These are phyloP conservation scores for Pyrgus malvae DNA, from an alignment of 2,888 invertebrate genomes.

Conservation along the genomic window DNA sequence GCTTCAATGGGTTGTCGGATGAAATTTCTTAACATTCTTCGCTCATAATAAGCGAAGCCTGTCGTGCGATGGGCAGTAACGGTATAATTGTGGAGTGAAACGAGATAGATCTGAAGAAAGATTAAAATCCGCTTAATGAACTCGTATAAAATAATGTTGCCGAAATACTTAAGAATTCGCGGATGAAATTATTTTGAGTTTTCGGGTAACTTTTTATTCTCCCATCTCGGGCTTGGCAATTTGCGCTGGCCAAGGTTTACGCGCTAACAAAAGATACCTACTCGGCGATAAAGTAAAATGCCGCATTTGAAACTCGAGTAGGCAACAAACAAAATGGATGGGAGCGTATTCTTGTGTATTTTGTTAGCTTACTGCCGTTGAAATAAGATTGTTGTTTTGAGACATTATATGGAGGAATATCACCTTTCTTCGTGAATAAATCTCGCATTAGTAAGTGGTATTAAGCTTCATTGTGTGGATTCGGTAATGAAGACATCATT, in stretches of 20 bases:
- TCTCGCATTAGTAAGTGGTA: constrained; percentile 18
- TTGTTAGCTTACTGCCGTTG: constrained; percentile 18
- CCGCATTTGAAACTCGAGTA: constrained; percentile 27
- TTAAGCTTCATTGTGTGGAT: constrained; percentile 50
- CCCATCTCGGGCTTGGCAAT: constrained; percentile 24
- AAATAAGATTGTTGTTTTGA: constrained; percentile 21
- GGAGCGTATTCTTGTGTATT: constrained; percentile 21
- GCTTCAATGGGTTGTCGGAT: constrained; percentile 79
- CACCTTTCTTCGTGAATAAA: constrained; percentile 20
- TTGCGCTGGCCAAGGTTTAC: constrained; percentile 23
- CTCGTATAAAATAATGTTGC: constrained; percentile 56
- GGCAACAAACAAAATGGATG: constrained; percentile 26
- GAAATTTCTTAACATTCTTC: constrained; percentile 80
- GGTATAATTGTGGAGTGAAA: constrained; percentile 75
- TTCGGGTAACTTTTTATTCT: constrained; percentile 26
- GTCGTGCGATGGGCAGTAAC: constrained; percentile 77
- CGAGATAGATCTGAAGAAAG: constrained; percentile 73
- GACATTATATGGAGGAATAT: constrained; percentile 14
- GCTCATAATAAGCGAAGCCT: constrained; percentile 73
- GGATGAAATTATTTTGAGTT: constrained; percentile 37
- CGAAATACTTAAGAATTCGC: constrained; percentile 46
- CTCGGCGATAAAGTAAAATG: constrained; percentile 25
- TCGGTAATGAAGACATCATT: constrained; percentile 77
- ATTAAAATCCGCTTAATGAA: constrained; percentile 74
- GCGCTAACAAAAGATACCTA: constrained; percentile 27